phyloP scores from a whole-genome alignment of 2,888 invertebrate genomes.

The Urechis unicinctus region DNA sequence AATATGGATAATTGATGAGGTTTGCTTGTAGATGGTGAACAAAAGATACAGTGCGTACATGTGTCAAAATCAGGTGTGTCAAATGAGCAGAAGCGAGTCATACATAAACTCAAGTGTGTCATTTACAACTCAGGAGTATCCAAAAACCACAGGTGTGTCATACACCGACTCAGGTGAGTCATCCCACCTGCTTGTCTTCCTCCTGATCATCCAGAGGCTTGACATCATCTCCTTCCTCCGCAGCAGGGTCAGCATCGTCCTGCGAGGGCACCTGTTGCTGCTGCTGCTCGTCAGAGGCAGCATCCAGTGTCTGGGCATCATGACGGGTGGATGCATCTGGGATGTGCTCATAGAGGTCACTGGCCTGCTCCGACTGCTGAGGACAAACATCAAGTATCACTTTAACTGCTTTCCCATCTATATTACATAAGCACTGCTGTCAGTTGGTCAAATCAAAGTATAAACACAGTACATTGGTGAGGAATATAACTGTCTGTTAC shows the following conservation, averaged over 20 bases:
- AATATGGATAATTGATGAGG: no score
- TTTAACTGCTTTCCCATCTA: not conserved
- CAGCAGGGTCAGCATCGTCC: constrained; percentile 10
- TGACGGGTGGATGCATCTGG: constrained; percentile 50
- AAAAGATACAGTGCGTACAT: no score
- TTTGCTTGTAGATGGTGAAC: no score
- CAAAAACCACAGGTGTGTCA: not conserved
- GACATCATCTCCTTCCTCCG: constrained; percentile 3
- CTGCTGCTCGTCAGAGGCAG: constrained; percentile 44
- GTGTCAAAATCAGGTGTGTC: no score
- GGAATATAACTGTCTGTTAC: not conserved
- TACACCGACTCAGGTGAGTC: not conserved
- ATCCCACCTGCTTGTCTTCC: constrained; percentile 7
- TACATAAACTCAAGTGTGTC: no score
- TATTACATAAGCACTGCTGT: not conserved
- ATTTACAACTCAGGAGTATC: not conserved
- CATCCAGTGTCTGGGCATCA: constrained; percentile 26
- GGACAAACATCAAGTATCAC: not conserved
- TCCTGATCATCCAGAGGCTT: constrained; percentile 12
- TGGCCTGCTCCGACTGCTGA: not conserved
- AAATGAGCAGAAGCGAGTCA: no score
- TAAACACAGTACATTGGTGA: no score
- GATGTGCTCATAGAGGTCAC: constrained; percentile 16
- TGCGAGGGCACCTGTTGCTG: constrained; percentile 12
- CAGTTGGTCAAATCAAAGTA: no score